A percentile compares a stretch with the other conserved stretches of the same genome.
Conservation (phyloP, 2,888 invertebrate genomes). For the Anagyrus pseudococci region DNA sequence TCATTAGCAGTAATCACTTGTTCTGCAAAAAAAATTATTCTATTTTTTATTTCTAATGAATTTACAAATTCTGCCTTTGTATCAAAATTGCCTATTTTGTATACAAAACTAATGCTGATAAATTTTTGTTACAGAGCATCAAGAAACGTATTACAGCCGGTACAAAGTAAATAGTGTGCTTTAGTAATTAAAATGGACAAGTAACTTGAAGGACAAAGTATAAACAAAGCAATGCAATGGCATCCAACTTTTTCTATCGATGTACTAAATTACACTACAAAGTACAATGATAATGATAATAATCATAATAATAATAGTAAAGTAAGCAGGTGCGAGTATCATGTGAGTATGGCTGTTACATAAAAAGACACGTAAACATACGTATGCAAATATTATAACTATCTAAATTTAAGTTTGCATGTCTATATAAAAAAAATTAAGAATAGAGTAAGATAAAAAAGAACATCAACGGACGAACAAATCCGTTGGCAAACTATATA, state of each 20-base stretch:
- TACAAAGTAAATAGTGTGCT: too few relatives aligned
- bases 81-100: too few relatives aligned
- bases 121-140: too few relatives aligned
- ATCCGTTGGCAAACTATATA: too few relatives aligned
- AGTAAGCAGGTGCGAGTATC: conserved; percentile 48
- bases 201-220: background rate
- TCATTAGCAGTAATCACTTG: conserved; percentile 19
- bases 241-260: conserved; percentile 33
- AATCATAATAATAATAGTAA: conserved; percentile 22
- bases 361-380: conserved; percentile 36
- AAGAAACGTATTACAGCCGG: too few relatives aligned
- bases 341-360: conserved; percentile 53
- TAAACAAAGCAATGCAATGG: background rate
- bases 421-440: conserved; percentile 8
- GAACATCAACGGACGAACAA: too few relatives aligned
- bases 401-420: conserved; percentile 1
- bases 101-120: too few relatives aligned
- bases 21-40: conserved; percentile 23
- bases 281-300: conserved; percentile 18
- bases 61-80: too few relatives aligned
- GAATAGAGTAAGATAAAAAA: conserved; percentile 3
- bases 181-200: too few relatives aligned
- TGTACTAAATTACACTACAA: conserved; percentile 25
- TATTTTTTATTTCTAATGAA: conserved; percentile 7
- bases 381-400: conserved; percentile 32